Conservation (phyloP, 2,888 invertebrate genomes). For the Acrobasis suavella region DNA sequence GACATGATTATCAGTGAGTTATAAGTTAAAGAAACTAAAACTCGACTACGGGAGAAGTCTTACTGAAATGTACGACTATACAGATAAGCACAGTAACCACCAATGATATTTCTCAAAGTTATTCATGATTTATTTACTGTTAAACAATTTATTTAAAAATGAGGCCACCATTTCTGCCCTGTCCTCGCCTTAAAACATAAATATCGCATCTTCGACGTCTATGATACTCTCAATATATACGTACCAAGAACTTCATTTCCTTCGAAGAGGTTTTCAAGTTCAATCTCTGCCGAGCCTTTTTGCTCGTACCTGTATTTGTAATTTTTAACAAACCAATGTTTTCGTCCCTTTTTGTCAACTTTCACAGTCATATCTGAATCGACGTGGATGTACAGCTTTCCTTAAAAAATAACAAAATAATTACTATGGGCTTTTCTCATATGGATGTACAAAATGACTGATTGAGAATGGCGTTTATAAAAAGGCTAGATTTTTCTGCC, state of each 20-base stretch:
- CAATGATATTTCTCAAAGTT: too few relatives aligned
- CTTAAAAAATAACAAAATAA: conserved; percentile 25
- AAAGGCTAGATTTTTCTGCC: too few relatives aligned
- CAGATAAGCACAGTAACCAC: too few relatives aligned
- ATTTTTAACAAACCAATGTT: conserved; percentile 29
- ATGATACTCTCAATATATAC: too few relatives aligned
- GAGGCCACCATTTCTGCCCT: too few relatives aligned
- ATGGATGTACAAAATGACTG: too few relatives aligned
- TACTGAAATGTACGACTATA: too few relatives aligned
- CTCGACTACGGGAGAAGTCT: neutral
- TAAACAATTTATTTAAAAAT: too few relatives aligned
- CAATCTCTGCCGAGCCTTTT: conserved; percentile 34
- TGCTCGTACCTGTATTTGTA: conserved; percentile 35
- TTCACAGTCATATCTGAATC: conserved; percentile 21
- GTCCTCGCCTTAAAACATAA: too few relatives aligned
- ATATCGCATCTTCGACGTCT: too few relatives aligned
- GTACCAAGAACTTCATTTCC: conserved; percentile 41
- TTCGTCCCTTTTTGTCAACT: conserved; percentile 22
- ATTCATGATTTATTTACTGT: too few relatives aligned
- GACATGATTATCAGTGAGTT: neutral
- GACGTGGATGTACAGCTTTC: conserved; percentile 27
- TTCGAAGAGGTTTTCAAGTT: conserved; percentile 41
- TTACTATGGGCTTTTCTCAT: neutral
- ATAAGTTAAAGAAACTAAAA: neutral
- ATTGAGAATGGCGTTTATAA: too few relatives aligned